A percentile compares a stretch with the other conserved stretches of the same genome.
Evolutionary conservation across 2,797 vertebrate species (phyloP).

Genomic region (Pogoniulus pusillus): DNA sequence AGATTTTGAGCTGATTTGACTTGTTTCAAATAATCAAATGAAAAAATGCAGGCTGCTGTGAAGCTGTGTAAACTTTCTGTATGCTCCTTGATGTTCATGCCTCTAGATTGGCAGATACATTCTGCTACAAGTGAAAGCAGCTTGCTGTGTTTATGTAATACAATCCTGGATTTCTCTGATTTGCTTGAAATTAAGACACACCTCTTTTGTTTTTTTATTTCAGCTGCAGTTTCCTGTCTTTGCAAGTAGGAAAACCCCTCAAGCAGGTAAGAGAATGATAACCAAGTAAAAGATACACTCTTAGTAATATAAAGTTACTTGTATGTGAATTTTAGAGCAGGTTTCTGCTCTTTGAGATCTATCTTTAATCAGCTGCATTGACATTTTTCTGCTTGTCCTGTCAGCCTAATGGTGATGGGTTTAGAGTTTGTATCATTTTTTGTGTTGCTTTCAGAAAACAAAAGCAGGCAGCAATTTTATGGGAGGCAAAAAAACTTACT

Average conservation of each 20-base stretch:
- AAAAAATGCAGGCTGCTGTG: background rate
- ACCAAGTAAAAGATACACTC: background rate
- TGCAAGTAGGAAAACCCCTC: conserved; percentile 26
- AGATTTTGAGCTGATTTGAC: background rate
- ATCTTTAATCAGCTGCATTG: background rate
- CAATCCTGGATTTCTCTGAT: background rate
- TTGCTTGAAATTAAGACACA: background rate
- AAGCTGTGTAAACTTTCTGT: background rate
- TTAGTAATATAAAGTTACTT: background rate
- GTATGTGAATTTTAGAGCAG: background rate
- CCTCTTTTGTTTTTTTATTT: background rate
- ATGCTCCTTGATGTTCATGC: background rate
- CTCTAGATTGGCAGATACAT: background rate
- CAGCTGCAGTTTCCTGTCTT: conserved; percentile 53
- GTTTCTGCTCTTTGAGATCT: background rate
- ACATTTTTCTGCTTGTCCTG: background rate
- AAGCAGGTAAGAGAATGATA: conserved; percentile 52
- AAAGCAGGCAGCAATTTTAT: background rate
- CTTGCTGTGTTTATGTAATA: background rate
- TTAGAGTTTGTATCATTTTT: background rate
- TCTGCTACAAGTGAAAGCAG: background rate
- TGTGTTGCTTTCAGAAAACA: background rate
- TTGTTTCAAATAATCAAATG: background rate
- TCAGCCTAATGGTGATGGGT: background rate
- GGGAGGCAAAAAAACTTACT: background rate